A percentile compares a stretch with the other conserved stretches of the same genome.
Evolutionary conservation across 2,888 invertebrate genomes (phyloP).

Genomic region (Tanypteryx hageni): DNA sequence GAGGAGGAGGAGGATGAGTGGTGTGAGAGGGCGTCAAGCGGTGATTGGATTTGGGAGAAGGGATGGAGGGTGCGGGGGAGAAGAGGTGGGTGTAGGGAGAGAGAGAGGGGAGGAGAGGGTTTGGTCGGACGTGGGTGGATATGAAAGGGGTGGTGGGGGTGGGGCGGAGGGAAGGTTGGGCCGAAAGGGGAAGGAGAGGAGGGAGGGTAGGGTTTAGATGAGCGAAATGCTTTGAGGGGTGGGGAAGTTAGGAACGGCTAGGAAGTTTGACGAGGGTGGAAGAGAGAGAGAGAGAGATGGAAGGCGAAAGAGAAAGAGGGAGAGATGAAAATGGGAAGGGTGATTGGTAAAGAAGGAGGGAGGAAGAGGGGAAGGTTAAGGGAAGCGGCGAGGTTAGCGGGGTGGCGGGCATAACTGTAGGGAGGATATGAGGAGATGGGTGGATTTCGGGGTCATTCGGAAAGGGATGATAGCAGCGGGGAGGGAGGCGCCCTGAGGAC

Average conservation of each 20-base stretch:
- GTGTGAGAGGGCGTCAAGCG: background rate
- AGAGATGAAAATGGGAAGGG: background rate
- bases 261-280: background rate
- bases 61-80: background rate
- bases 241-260: background rate
- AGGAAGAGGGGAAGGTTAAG: conserved; percentile 31
- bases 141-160: too few species aligned
- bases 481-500: background rate
- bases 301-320: background rate
- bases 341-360: conserved; percentile 3
- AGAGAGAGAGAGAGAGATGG: conserved; percentile 27
- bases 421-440: conserved; percentile 50
- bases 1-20: background rate
- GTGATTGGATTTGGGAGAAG: background rate
- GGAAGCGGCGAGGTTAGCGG: conserved; percentile 30
- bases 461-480: background rate
- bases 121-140: background rate
- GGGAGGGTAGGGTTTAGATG: background rate
- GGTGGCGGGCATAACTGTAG: conserved; percentile 25
- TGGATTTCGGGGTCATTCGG: conserved; percentile 51
- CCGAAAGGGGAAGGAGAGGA: too few species aligned
- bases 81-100: background rate
- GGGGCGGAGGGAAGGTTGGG: too few species aligned
- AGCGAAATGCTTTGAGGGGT: conserved; percentile 1
- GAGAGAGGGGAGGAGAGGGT: background rate